phyloP scores from a whole-genome alignment of 2,113 vertebrate genomes.

The Pristiophorus japonicus region DNA sequence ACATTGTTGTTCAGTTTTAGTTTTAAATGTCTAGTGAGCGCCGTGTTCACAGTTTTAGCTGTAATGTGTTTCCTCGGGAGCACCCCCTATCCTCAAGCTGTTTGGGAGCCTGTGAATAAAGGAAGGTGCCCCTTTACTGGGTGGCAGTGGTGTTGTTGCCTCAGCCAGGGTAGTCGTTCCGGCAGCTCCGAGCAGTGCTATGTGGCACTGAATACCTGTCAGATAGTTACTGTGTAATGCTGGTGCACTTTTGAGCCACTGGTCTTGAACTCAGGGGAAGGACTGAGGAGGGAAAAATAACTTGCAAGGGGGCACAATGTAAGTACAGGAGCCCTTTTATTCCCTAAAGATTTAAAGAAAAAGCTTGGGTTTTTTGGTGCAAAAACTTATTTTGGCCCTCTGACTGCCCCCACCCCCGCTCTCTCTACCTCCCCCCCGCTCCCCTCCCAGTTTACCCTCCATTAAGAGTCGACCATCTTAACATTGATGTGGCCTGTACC shows the following conservation, averaged over 20 bases:
- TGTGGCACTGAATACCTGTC: neutral
- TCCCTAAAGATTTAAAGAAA: neutral
- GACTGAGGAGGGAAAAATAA: neutral
- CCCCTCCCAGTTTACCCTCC: neutral
- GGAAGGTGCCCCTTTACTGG: neutral
- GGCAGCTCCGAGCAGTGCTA: neutral
- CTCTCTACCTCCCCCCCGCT: neutral
- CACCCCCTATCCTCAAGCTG: neutral
- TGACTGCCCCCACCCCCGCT: neutral
- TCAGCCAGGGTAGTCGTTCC: neutral
- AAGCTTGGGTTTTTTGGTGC: neutral
- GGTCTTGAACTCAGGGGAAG: neutral
- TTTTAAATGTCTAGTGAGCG: neutral
- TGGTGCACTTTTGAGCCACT: neutral
- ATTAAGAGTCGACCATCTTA: neutral
- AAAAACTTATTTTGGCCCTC: no score
- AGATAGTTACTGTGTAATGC: neutral
- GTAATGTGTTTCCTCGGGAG: neutral
- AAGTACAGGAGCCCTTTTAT: neutral
- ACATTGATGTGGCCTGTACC: neutral
- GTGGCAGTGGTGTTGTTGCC: neutral
- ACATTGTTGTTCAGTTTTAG: neutral
- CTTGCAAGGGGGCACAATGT: neutral
- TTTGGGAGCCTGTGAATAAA: neutral
- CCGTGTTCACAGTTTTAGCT: neutral